These are phyloP conservation scores for Athalia cordata DNA, from an alignment of 2,888 invertebrate species.

Conservation along the genomic window DNA sequence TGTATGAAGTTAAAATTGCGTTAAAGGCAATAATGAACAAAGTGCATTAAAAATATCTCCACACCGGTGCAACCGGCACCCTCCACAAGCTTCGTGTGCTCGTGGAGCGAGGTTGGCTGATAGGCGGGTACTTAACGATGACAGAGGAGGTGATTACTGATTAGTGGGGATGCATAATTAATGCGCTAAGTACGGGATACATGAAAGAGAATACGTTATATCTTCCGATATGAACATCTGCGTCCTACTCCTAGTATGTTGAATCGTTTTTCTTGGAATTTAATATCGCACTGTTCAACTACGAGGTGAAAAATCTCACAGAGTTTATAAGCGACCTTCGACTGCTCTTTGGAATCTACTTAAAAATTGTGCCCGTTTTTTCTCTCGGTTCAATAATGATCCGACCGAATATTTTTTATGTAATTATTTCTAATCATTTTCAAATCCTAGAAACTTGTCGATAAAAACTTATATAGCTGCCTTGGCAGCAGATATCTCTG, in stretches of 20 bases:
- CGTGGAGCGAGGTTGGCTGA: conserved; percentile 13
- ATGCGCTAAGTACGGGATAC: conserved; percentile 45
- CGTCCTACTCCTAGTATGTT: conserved; percentile 5
- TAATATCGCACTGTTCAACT: conserved; percentile 10
- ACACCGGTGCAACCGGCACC: conserved; percentile 47
- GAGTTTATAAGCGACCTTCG: too few relatives aligned
- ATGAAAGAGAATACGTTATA: conserved; percentile 52
- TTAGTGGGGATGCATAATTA: conserved; percentile 55
- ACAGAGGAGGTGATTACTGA: conserved; percentile 51
- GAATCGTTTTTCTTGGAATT: conserved; percentile 36
- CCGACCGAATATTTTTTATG: not conserved
- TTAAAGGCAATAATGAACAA: conserved; percentile 47
- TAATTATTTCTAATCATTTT: not conserved
- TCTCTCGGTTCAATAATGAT: not conserved
- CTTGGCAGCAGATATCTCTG: not conserved
- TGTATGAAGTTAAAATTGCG: conserved; percentile 47
- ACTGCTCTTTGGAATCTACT: too few relatives aligned
- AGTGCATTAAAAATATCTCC: conserved; percentile 50
- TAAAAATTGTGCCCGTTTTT: not conserved
- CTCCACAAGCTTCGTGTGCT: conserved; percentile 37
- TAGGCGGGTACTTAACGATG: conserved; percentile 39
- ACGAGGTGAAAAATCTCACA: not conserved
- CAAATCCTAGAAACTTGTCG: not conserved
- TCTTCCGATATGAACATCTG: conserved; percentile 36
- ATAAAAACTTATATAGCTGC: not conserved